Evolutionary conservation across 2,888 invertebrate species (phyloP).

Genomic region (Tipula vernalis): DNA sequence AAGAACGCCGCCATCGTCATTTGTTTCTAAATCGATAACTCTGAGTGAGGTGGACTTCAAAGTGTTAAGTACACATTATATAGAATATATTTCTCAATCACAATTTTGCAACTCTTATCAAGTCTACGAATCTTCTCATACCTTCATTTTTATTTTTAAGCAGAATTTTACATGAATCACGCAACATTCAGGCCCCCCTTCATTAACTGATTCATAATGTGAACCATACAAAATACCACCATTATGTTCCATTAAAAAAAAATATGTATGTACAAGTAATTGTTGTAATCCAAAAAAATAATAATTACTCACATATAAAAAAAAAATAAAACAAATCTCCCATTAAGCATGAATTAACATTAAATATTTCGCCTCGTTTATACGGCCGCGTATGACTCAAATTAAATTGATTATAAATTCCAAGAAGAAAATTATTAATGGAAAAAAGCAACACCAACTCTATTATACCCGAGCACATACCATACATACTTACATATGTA

Average conservation of each 20-base stretch:
- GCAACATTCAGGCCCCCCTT: not conserved
- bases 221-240: not conserved
- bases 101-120: not conserved
- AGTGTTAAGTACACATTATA: no score
- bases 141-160: not conserved
- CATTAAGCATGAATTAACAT: conserved; percentile 4
- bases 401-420: not conserved
- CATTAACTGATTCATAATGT: not conserved
- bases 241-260: not conserved
- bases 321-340: not conserved
- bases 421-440: not conserved
- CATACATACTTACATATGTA: not conserved
- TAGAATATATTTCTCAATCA: no score
- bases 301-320: not conserved
- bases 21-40: no score
- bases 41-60: no score
- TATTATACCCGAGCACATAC: not conserved
- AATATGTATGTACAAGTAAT: not conserved
- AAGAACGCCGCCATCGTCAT: no score
- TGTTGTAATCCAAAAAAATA: not conserved
- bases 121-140: not conserved
- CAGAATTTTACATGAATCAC: not conserved
- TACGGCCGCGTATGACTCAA: not conserved
- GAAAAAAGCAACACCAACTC: not conserved
- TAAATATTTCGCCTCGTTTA: not conserved